Conservation (phyloP, 2,113 vertebrate genomes). For the Poecilia latipinna region DNA sequence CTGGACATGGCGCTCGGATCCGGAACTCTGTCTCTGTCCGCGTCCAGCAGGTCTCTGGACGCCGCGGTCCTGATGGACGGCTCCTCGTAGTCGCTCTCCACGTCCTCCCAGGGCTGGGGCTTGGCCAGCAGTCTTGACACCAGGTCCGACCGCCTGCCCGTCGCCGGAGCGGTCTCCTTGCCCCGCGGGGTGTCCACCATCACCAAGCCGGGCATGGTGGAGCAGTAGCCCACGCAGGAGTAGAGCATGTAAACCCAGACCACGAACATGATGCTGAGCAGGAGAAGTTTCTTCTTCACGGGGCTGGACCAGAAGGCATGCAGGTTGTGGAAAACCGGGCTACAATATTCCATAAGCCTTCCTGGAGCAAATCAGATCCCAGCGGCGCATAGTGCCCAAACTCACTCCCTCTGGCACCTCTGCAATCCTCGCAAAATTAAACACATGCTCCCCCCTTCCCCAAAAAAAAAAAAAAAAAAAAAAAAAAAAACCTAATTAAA, state of each 20-base stretch:
- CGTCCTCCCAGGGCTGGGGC: slow-evolving; percentile 78
- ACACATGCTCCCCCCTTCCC: slow-evolving; percentile 42
- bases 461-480: neutral
- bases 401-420: slow-evolving; percentile 67
- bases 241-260: slow-evolving; percentile 94
- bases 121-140: slow-evolving; percentile 77
- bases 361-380: slow-evolving; percentile 71
- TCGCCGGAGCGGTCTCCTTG: slow-evolving; percentile 59
- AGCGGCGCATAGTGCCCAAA: slow-evolving; percentile 78
- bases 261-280: slow-evolving; percentile 91
- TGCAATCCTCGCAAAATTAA: slow-evolving; percentile 55
- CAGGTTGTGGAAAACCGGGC: slow-evolving; percentile 82
- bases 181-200: slow-evolving; percentile 74
- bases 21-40: slow-evolving; percentile 73
- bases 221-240: slow-evolving; percentile 91
- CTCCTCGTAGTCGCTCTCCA: slow-evolving; percentile 80
- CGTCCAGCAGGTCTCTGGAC: slow-evolving; percentile 76
- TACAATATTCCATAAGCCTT: slow-evolving; percentile 89
- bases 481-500: neutral
- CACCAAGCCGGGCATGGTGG: slow-evolving; percentile 81
- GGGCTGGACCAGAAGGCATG: slow-evolving; percentile 79
- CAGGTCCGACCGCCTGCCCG: slow-evolving; percentile 69
- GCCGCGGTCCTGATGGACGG: slow-evolving; percentile 67
- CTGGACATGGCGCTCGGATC: slow-evolving; percentile 86
- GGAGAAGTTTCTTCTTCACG: slow-evolving; percentile 86